Base-by-base conservation (phyloP, 2,888 invertebrate species). In the Ctena decussata region DNA sequence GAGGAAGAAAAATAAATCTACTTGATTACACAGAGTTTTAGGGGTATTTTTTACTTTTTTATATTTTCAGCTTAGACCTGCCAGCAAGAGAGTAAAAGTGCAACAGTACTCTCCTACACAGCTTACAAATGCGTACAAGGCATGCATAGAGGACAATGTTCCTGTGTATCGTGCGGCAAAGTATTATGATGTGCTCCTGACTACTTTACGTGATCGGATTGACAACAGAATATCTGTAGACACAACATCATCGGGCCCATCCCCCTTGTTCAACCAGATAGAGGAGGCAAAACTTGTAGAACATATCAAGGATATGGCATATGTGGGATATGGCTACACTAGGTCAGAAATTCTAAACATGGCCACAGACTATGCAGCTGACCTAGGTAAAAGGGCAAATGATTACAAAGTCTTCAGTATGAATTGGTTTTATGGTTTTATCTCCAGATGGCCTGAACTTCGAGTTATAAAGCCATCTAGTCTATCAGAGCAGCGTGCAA, bases 231-330 rank as follows among this genome's bases (percentile, higher is more conserved):
- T 76, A 35, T 37, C 53, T 32, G 39, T 71, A 49, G 70, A 69
- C 32, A 32, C 35, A 30, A 71, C 60, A 0, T 30, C 27, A 30
- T 60, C 30, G 60, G 83, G 78, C 27, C 71, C 71, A 21, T 44
- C 39, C 24, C 71, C 79, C 15, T 32, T 75, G 32, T 37, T 79
- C 21, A 32, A 32, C 44, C 49, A 46, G 46, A 37, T 65, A 15
- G 84, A 84, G 57, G 49, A 49, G 49, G 80, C 74, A 24, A 49
- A 46, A 27, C 30, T 84, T 12, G 77, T 80, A 8, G 69, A 35
- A 0, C 80, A 85, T 32, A 65, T 84, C 35, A 77, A 73, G 37
- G 46, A 44, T n/a, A 80, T 84, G 72, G 77, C 80, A n/a, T 30
- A 37, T 18, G 60, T 80, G 3, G 84, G 84, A 0, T 80, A 84